Conservation (phyloP, 2,888 invertebrate species). For the Oscheius sp. region DNA sequence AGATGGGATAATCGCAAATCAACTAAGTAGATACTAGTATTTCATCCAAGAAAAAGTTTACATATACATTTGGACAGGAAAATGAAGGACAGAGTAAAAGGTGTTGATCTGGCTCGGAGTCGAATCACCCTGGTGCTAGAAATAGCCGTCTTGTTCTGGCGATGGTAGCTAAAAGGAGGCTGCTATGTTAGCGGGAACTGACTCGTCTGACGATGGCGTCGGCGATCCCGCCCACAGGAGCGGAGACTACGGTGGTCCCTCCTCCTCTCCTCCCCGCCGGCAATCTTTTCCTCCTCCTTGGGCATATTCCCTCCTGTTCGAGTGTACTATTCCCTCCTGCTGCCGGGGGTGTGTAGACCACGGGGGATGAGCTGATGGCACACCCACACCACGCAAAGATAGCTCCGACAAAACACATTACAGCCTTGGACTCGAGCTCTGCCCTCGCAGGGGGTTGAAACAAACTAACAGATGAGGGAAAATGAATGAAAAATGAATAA, state of each 20-base stretch:
- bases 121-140: not conserved
- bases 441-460: slow-evolving; percentile 23
- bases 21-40: too few relatives aligned
- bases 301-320: not conserved
- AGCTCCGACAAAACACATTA: slow-evolving; percentile 32
- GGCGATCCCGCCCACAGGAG: slow-evolving; percentile 10
- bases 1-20: not conserved
- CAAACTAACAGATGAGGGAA: not conserved
- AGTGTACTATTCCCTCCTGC: not conserved
- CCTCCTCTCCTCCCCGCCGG: not conserved
- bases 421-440: slow-evolving; percentile 11
- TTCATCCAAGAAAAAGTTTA: too few relatives aligned
- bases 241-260: slow-evolving; percentile 26
- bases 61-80: not conserved
- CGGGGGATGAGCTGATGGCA: slow-evolving; percentile 2
- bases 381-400: slow-evolving; percentile 32
- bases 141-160: not conserved
- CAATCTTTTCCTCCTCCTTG: not conserved
- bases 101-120: not conserved
- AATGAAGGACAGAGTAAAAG: not conserved
- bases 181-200: not conserved
- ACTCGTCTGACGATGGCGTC: not conserved
- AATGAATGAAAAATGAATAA: not conserved
- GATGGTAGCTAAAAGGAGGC: slow-evolving; percentile 12
- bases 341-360: not conserved